A percentile compares a stretch with the other conserved stretches of the same genome.
Evolutionary conservation across 2,888 invertebrate species (phyloP).

Genomic region (Leptura quadrifasciata): DNA sequence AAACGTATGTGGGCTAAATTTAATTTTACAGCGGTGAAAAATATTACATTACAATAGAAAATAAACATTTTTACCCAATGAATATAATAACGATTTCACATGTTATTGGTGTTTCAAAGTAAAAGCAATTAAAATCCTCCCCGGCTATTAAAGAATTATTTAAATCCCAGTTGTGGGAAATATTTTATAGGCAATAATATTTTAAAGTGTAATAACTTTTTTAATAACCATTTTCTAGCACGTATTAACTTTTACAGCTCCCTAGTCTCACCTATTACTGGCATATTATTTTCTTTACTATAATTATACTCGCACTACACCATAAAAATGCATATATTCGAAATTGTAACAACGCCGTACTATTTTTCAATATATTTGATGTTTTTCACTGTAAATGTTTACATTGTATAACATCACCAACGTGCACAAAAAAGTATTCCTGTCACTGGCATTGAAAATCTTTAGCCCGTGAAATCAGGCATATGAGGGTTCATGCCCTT

Average conservation of each 20-base stretch:
- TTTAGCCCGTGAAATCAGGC: slow-evolving; percentile 67
- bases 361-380: slow-evolving; percentile 29
- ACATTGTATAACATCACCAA: slow-evolving; percentile 30
- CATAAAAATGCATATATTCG: neutral
- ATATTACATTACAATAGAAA: no score
- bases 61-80: no score
- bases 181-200: slow-evolving; percentile 28
- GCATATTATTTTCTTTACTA: slow-evolving; percentile 17
- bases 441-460: slow-evolving; percentile 61
- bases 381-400: slow-evolving; percentile 23
- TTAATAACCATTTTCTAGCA: slow-evolving; percentile 23
- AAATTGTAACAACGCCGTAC: neutral
- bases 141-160: slow-evolving; percentile 20
- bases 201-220: slow-evolving; percentile 34
- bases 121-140: slow-evolving; percentile 7
- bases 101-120: neutral
- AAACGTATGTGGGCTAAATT: no score
- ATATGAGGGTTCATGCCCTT: slow-evolving; percentile 62
- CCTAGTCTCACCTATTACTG: slow-evolving; percentile 12
- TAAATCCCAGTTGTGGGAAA: slow-evolving; percentile 23
- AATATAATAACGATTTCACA: neutral
- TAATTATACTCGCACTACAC: neutral
- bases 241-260: slow-evolving; percentile 18
- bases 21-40: no score
- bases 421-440: slow-evolving; percentile 62